Conservation (phyloP, 2,888 invertebrate genomes). For the Heliothis peltigera region DNA sequence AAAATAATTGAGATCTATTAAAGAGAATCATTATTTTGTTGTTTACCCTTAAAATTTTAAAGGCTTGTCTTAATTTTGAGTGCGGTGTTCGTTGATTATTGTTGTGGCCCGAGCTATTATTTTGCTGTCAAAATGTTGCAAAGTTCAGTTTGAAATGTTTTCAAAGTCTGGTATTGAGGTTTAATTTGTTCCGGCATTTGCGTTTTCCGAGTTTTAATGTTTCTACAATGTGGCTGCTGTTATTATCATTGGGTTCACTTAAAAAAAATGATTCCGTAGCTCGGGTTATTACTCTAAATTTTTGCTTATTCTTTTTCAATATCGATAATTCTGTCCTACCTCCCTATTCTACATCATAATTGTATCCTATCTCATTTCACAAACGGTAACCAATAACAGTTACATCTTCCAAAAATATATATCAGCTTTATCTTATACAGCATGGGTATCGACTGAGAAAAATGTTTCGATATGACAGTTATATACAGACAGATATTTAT, state of each 20-base stretch:
- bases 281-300: too few species aligned
- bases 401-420: constrained; percentile 36
- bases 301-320: too few species aligned
- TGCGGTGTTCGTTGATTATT: constrained; percentile 22
- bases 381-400: not conserved
- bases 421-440: constrained; percentile 33
- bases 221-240: not conserved
- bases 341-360: too few species aligned
- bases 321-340: too few species aligned
- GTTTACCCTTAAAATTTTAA: constrained; percentile 30
- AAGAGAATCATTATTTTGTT: constrained; percentile 28
- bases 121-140: constrained; percentile 35
- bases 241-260: too few species aligned
- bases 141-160: constrained; percentile 20
- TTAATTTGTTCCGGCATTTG: constrained; percentile 42
- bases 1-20: constrained; percentile 56
- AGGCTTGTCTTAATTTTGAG: constrained; percentile 33
- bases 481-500: constrained; percentile 35
- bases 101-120: constrained; percentile 44
- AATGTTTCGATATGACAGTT: constrained; percentile 43
- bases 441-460: constrained; percentile 25
- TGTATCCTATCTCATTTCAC: not conserved
- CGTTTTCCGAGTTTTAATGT: constrained; percentile 7
- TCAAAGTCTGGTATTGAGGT: constrained; percentile 51
- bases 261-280: too few species aligned